Percentiles rank a stretch among this genome's conserved stretches.
Evolutionary conservation across 1,140 invertebrate genomes (phyloP).

Genomic region (Heliconius congener): DNA sequence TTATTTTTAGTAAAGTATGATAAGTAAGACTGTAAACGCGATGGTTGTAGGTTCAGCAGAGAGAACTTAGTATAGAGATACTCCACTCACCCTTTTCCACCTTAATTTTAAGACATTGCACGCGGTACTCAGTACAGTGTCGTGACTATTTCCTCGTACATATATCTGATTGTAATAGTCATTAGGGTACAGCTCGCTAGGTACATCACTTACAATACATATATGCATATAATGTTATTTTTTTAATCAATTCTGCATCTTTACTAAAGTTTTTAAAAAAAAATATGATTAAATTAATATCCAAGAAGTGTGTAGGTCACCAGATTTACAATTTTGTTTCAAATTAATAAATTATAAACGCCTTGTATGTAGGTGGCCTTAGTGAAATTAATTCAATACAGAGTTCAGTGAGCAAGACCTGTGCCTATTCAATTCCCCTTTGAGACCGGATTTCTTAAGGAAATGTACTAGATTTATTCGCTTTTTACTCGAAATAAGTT

Average conservation of each 20-base stretch:
- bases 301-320: background rate
- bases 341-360: background rate
- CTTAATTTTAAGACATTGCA: too few species aligned
- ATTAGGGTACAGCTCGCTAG: too few species aligned
- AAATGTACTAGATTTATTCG: constrained; percentile 15
- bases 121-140: too few species aligned
- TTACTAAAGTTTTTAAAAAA: background rate
- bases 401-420: constrained; percentile 26
- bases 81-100: too few species aligned
- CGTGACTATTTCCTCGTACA: too few species aligned
- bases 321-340: background rate
- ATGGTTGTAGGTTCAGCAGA: too few species aligned
- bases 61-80: too few species aligned
- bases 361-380: constrained; percentile 8
- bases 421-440: constrained; percentile 27
- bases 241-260: too few species aligned
- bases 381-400: constrained; percentile 32
- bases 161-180: too few species aligned
- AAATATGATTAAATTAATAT: background rate
- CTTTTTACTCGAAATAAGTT: constrained; percentile 9
- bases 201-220: background rate
- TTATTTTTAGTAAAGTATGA: too few species aligned
- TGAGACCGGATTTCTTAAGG: constrained; percentile 28
- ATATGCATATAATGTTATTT: background rate
- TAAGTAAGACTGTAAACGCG: too few species aligned